phyloP scores from a whole-genome alignment of 2,113 vertebrate genomes.

The Gnathochromis pfefferi region DNA sequence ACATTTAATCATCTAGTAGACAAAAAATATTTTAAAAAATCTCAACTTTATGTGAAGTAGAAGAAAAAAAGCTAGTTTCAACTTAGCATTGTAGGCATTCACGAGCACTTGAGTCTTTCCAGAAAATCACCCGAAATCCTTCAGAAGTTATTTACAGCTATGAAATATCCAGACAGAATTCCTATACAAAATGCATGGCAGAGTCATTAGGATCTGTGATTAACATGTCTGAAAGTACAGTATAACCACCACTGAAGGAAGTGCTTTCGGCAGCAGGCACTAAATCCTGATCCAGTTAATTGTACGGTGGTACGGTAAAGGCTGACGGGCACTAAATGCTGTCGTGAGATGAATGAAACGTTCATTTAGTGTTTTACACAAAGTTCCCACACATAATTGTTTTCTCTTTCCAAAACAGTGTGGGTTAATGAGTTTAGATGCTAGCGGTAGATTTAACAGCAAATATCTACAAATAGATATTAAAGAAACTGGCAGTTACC shows the following conservation, averaged over 20 bases:
- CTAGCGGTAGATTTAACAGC: background rate
- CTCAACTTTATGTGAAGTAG: slow-evolving; percentile 1
- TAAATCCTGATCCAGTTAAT: slow-evolving; percentile 65
- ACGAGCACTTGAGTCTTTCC: slow-evolving; percentile 32
- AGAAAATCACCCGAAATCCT: slow-evolving; percentile 30
- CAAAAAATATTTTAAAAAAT: slow-evolving; percentile 1
- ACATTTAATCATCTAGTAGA: slow-evolving; percentile 1
- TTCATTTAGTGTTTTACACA: slow-evolving; percentile 46
- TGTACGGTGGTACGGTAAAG: slow-evolving; percentile 49
- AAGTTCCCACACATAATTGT: slow-evolving; percentile 31
- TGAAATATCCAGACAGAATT: slow-evolving; percentile 36
- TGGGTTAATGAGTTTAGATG: slow-evolving; percentile 27
- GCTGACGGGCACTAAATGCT: slow-evolving; percentile 39
- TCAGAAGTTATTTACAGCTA: slow-evolving; percentile 51
- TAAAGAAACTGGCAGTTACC: background rate
- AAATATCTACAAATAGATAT: background rate
- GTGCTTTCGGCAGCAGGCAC: slow-evolving; percentile 62
- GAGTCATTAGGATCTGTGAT: slow-evolving; percentile 65
- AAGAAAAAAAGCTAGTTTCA: background rate
- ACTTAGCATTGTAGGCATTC: background rate
- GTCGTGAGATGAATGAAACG: slow-evolving; percentile 51
- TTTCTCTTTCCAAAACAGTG: slow-evolving; percentile 19
- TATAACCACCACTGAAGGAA: slow-evolving; percentile 47
- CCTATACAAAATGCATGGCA: slow-evolving; percentile 47
- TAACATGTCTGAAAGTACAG: slow-evolving; percentile 59